Conservation (phyloP, 53 echinoderm and acorn worm species). For the Paracentrotus lividus region DNA sequence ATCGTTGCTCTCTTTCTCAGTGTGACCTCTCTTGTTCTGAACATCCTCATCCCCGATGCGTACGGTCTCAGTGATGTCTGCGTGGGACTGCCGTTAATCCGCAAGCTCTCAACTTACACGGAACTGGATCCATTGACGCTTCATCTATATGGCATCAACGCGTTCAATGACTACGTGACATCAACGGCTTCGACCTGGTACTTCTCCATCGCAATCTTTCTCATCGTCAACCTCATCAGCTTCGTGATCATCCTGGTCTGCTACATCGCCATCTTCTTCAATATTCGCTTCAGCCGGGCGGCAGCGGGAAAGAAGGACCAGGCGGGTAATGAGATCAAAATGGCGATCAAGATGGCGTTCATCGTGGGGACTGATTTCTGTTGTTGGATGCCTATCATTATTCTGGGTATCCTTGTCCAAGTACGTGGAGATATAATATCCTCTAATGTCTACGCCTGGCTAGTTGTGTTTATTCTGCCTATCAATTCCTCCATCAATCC, state of each 20-base stretch:
- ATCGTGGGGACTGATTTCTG: slow-evolving; percentile 72
- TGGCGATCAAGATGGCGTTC: slow-evolving; percentile 71
- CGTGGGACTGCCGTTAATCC: slow-evolving; percentile 66
- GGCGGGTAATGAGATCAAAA: slow-evolving; percentile 43
- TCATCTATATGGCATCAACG: neutral
- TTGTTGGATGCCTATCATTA: slow-evolving; percentile 75
- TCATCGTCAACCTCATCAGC: slow-evolving; percentile 69
- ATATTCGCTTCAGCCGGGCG: slow-evolving; percentile 24
- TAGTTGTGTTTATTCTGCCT: slow-evolving; percentile 63
- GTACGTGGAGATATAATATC: slow-evolving; percentile 40
- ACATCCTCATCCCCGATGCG: neutral
- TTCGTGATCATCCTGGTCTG: slow-evolving; percentile 64
- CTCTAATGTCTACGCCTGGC: slow-evolving; percentile 59
- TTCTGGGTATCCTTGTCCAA: slow-evolving; percentile 71
- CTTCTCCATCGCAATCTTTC: slow-evolving; percentile 72
- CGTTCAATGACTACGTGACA: neutral
- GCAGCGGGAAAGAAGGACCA: slow-evolving; percentile 4
- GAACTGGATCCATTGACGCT: neutral
- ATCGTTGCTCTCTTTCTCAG: neutral
- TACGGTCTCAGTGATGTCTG: slow-evolving; percentile 75
- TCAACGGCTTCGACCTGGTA: slow-evolving; percentile 26
- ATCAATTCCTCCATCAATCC: slow-evolving; percentile 49
- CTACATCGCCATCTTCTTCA: slow-evolving; percentile 69
- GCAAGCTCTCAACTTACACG: neutral
- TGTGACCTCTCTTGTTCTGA: slow-evolving; percentile 2